Evolutionary conservation across 2,797 vertebrate genomes (phyloP), one percentile per base, ranked within the genome.

Genomic region (Gymnothorax reevesii): DNA sequence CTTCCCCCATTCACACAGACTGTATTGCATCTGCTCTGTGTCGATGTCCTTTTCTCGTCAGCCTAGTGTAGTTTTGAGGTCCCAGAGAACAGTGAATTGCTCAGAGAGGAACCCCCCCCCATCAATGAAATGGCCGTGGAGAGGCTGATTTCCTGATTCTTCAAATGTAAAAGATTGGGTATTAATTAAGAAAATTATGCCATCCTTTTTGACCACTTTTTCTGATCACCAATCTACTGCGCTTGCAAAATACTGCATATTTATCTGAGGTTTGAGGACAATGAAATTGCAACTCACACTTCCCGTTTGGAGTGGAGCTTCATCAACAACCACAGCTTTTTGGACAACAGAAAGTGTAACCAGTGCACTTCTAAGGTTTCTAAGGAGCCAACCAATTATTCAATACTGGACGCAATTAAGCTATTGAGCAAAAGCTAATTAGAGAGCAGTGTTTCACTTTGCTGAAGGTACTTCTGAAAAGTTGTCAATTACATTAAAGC

Each of bases 91-190:
- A 22, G 4, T 4, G 25, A 57, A 22, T 42, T 4, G 27, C 5
- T 33, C 57, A 83, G n/a, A 27, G 9, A 33, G 62, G 57, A 20
- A 15, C 13, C 22, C n/a, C 82, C 13, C 22, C n/a, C 82, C 57
- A 15, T 62, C 25, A 60, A 83, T 83, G 27, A 62, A 42, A 22
- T 1, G 22, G n/a, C 82, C 2, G 27, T 62, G 49, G 57, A 83
- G 33, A 83, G 25, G n/a, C 59, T 20, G 52, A 25, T 59, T 25
- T 57, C 59, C 25, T 83, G 33, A 27, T n/a, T 82, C 49, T 10
- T 17, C 57, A 57, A 83, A 59, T 59, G 82, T 25, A 57, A 83
- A 12, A 57, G n/a, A 83, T 27, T 59, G 82, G 49, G 57, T 83
- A 9, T 62, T 60, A 27, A 62, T 62, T 83, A 60, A 33, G 59